phyloP scores from a whole-genome alignment of 2,113 vertebrate genomes.

The Scytalopus superciliaris region DNA sequence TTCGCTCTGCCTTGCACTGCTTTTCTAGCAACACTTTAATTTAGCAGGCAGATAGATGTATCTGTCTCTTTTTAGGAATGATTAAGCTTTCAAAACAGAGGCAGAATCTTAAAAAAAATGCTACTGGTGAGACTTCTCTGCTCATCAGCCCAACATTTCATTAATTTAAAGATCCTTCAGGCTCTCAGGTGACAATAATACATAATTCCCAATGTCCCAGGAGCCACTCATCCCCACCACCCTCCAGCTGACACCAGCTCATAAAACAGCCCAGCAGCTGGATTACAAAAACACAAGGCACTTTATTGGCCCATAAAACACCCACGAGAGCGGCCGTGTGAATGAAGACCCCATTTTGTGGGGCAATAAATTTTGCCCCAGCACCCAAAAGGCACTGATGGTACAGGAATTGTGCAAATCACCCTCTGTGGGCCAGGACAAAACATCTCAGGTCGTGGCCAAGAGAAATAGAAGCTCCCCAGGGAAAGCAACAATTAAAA shows the following conservation, averaged over 20 bases:
- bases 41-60: neutral
- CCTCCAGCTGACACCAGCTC: neutral
- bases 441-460: neutral
- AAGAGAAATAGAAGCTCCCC: neutral
- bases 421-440: neutral
- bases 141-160: neutral
- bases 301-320: slow-evolving; percentile 57
- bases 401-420: neutral
- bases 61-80: neutral
- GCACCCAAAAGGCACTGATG: slow-evolving; percentile 5
- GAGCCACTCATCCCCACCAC: neutral
- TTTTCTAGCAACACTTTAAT: neutral
- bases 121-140: neutral
- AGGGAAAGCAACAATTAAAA: neutral
- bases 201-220: neutral
- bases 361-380: slow-evolving; percentile 7
- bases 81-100: neutral
- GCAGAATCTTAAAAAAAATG: neutral
- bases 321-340: neutral
- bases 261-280: slow-evolving; percentile 35
- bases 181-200: slow-evolving; percentile 4
- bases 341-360: slow-evolving; percentile 37
- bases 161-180: neutral
- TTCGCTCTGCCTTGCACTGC: neutral
- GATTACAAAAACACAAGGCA: slow-evolving; percentile 46